A percentile compares a stretch with the other conserved stretches of the same genome.
These are phyloP conservation scores for Apis cerana DNA, from an alignment of 1,140 invertebrate species.

Conservation along the genomic window DNA sequence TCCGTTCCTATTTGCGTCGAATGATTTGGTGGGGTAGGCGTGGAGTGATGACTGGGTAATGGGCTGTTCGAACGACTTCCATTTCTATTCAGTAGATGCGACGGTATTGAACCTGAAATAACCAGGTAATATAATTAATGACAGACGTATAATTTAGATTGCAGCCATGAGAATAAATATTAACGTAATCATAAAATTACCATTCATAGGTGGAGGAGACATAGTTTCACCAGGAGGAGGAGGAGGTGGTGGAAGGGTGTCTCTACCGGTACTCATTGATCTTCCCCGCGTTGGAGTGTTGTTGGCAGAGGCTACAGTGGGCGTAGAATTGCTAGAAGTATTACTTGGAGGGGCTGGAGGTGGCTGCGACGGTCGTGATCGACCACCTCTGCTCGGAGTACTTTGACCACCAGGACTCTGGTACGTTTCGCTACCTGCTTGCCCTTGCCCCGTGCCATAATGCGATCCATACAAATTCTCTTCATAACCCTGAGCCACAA, in stretches of 20 bases:
- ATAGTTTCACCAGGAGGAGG: constrained; percentile 87
- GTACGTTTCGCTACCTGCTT: constrained; percentile 77
- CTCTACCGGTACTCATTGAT: constrained; percentile 85
- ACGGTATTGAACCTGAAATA: constrained; percentile 80
- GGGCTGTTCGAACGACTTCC: constrained; percentile 80
- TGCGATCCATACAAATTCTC: constrained; percentile 80
- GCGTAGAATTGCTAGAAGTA: constrained; percentile 85
- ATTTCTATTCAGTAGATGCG: constrained; percentile 76
- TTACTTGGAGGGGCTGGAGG: constrained; percentile 91
- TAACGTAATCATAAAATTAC: constrained; percentile 51
- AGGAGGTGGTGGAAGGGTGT: constrained; percentile 93
- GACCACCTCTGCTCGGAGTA: constrained; percentile 82
- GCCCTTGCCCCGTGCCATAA: constrained; percentile 77
- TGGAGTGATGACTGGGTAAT: constrained; percentile 82
- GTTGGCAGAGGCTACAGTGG: constrained; percentile 84
- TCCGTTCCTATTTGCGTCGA: constrained; percentile 72
- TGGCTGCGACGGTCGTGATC: constrained; percentile 90
- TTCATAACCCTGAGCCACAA: constrained; percentile 76
- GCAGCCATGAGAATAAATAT: too few relatives aligned
- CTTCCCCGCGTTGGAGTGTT: constrained; percentile 87
- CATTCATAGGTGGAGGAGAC: constrained; percentile 81
- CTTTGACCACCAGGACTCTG: constrained; percentile 81
- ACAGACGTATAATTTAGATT: too few relatives aligned
- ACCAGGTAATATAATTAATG: constrained; percentile 31
- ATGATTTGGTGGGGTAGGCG: constrained; percentile 81